Percentiles rank a stretch among this genome's conserved stretches.
Conservation (phyloP, 1,140 invertebrate species). For the Trypoxylus dichotomus region DNA sequence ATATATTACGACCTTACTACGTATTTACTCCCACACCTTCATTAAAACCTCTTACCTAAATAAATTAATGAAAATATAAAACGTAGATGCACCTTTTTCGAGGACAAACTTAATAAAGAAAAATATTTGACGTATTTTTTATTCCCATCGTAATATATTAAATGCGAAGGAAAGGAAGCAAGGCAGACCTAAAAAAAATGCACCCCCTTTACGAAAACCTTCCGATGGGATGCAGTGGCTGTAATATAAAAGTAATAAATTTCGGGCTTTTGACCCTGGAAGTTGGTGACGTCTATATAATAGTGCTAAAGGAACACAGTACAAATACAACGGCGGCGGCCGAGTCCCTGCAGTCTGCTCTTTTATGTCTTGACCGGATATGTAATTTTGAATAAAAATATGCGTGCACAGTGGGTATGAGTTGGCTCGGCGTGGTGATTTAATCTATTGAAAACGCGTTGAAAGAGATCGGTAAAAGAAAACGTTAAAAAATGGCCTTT, state of each 20-base stretch:
- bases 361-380: conserved; percentile 2
- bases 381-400: not conserved
- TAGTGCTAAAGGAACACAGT: not conserved
- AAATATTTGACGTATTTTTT: no score
- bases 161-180: not conserved
- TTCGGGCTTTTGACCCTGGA: conserved; percentile 11
- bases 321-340: not conserved
- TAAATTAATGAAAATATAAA: no score
- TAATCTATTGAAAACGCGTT: not conserved
- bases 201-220: not conserved
- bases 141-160: no score
- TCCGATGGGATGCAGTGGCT: not conserved
- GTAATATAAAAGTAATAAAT: conserved; percentile 5
- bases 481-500: no score
- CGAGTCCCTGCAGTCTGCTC: not conserved
- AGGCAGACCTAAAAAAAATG: not conserved
- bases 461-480: no score
- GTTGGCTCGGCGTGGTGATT: not conserved
- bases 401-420: no score
- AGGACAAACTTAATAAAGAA: no score
- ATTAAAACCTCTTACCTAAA: no score
- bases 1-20: no score
- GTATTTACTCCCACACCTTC: no score
- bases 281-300: conserved; percentile 16
- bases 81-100: no score